phyloP scores from a whole-genome alignment of 2,113 vertebrate species.

The Fulmarus glacialis region DNA sequence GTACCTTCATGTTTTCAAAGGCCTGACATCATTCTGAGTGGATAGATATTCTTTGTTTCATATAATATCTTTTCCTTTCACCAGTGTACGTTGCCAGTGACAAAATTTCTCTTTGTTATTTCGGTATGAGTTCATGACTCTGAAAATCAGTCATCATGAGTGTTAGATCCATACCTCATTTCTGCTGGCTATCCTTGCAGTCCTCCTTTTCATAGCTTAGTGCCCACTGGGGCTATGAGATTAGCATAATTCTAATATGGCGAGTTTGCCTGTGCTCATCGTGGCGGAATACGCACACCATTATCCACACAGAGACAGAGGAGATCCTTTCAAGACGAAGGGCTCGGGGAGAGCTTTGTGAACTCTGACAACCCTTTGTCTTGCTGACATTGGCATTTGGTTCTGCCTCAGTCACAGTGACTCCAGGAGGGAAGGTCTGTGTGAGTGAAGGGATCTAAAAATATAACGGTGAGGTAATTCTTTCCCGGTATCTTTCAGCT shows the following conservation, averaged over 20 bases:
- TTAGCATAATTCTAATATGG: neutral
- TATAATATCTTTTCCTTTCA: neutral
- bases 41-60: neutral
- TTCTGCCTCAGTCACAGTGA: neutral
- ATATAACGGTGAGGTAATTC: neutral
- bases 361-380: neutral
- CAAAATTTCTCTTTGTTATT: neutral
- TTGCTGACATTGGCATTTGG: neutral
- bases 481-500: neutral
- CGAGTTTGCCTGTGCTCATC: neutral
- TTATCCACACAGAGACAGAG: neutral
- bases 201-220: neutral
- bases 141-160: neutral
- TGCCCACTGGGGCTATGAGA: neutral
- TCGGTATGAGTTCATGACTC: neutral
- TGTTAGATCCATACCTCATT: neutral
- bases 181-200: neutral
- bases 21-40: neutral
- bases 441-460: neutral
- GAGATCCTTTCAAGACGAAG: neutral
- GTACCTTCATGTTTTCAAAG: neutral
- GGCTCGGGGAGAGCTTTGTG: neutral
- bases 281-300: neutral
- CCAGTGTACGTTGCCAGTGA: accelerated
- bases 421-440: neutral